Percentiles rank a stretch among this genome's conserved stretches.
These are phyloP conservation scores for Maconellicoccus hirsutus DNA, from an alignment of 1,140 invertebrate species.

Conservation along the genomic window DNA sequence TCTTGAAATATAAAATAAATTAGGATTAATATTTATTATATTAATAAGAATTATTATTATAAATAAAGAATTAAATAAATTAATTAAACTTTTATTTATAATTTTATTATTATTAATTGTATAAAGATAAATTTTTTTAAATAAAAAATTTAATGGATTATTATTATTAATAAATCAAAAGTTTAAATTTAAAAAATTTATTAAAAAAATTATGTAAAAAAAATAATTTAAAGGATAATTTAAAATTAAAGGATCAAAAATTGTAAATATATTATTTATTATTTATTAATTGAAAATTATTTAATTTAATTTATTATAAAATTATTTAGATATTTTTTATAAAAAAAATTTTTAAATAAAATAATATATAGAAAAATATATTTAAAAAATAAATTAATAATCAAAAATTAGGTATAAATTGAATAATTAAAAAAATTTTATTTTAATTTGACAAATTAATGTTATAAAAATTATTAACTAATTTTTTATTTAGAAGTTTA, in stretches of 20 bases:
- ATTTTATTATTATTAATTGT: constrained; percentile 39
- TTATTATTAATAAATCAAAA: neutral
- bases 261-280: constrained; percentile 44
- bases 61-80: constrained; percentile 44
- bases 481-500: neutral
- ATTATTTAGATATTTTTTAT: neutral
- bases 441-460: constrained; percentile 22
- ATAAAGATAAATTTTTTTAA: neutral
- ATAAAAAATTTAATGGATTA: neutral
- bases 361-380: constrained; percentile 33
- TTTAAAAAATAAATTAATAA: constrained; percentile 26
- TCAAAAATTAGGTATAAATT: neutral
- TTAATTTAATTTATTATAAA: neutral
- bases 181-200: constrained; percentile 34
- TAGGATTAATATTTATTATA: neutral
- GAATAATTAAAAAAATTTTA: constrained; percentile 7
- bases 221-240: constrained; percentile 42
- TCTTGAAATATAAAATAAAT: constrained; percentile 29
- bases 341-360: neutral
- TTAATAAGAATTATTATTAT: constrained; percentile 32
- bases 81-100: constrained; percentile 34
- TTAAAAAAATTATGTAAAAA: constrained; percentile 37
- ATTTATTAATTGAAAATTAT: constrained; percentile 41
- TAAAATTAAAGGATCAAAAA: constrained; percentile 40
- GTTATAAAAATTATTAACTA: constrained; percentile 15